phyloP scores from a whole-genome alignment of 2,113 vertebrate species.

The Ictalurus punctatus region DNA sequence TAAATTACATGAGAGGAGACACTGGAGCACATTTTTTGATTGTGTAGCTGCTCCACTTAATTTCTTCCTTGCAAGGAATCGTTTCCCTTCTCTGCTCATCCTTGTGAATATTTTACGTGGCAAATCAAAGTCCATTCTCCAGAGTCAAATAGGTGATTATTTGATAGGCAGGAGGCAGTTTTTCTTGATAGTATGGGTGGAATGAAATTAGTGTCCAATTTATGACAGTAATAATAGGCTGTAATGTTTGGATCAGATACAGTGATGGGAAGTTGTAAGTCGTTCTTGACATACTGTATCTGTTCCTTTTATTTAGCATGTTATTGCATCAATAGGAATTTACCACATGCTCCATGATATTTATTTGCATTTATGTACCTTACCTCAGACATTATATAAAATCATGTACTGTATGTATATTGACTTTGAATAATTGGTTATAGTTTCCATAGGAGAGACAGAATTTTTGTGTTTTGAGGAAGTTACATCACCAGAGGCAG shows the following conservation, averaged over 20 bases:
- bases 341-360: background rate
- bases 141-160: conserved; percentile 17
- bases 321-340: conserved; percentile 11
- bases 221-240: conserved; percentile 26
- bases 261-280: conserved; percentile 20
- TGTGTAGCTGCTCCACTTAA: conserved; percentile 32
- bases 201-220: background rate
- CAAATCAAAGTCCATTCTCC: conserved; percentile 23
- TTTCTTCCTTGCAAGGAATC: conserved; percentile 19
- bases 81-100: conserved; percentile 6
- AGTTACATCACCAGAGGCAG: conserved; percentile 27
- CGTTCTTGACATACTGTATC: conserved; percentile 19
- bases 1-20: conserved; percentile 45
- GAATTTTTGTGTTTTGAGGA: background rate
- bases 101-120: conserved; percentile 22
- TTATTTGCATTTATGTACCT: conserved; percentile 6
- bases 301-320: conserved; percentile 9
- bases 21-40: conserved; percentile 46
- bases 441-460: background rate
- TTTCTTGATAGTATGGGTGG: background rate
- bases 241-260: conserved; percentile 11
- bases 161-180: conserved; percentile 2
- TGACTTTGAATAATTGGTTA: background rate
- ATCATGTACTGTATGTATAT: conserved; percentile 1
- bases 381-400: conserved; percentile 11